Percentiles rank a stretch among this genome's conserved stretches.
phyloP scores from a whole-genome alignment of 2,888 invertebrate genomes.

The Octodonta nipae region DNA sequence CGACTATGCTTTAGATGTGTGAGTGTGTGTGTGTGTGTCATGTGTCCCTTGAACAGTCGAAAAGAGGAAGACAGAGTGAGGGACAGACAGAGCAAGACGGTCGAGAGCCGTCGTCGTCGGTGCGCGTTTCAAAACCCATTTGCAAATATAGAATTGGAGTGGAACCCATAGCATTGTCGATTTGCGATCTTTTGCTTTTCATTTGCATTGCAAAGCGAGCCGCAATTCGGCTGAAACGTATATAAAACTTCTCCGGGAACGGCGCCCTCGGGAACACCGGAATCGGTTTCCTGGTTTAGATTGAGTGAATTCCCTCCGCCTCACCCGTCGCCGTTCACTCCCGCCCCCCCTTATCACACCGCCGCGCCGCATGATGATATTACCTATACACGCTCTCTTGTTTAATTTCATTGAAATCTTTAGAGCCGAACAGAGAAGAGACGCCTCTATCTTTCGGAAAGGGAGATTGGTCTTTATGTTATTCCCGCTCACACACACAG shows the following conservation, averaged over 20 bases:
- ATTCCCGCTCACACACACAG: no score
- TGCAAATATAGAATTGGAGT: constrained; percentile 31
- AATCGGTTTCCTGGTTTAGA: constrained; percentile 38
- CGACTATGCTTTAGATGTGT: no score
- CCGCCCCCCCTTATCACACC: no score
- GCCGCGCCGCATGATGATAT: constrained; percentile 32
- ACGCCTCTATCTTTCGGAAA: no score
- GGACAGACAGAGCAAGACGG: no score
- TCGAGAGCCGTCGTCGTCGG: no score
- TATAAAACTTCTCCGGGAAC: constrained; percentile 34
- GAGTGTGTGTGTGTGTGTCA: no score
- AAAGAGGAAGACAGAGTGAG: no score
- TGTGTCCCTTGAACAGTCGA: no score
- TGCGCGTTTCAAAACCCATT: constrained; percentile 30
- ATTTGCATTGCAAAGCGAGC: constrained; percentile 37
- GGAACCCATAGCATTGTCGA: constrained; percentile 34
- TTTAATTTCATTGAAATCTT: constrained; percentile 35
- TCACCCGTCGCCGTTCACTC: no score
- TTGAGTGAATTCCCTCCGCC: constrained; percentile 37
- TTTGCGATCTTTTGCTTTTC: constrained; percentile 37
- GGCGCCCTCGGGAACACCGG: constrained; percentile 32
- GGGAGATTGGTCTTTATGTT: constrained; percentile 29
- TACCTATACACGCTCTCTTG: constrained; percentile 32
- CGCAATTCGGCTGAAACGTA: constrained; percentile 33
- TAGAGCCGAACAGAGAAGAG: constrained; percentile 27